Conservation (phyloP, 2,797 vertebrate genomes). For the Gallinago stenura region DNA sequence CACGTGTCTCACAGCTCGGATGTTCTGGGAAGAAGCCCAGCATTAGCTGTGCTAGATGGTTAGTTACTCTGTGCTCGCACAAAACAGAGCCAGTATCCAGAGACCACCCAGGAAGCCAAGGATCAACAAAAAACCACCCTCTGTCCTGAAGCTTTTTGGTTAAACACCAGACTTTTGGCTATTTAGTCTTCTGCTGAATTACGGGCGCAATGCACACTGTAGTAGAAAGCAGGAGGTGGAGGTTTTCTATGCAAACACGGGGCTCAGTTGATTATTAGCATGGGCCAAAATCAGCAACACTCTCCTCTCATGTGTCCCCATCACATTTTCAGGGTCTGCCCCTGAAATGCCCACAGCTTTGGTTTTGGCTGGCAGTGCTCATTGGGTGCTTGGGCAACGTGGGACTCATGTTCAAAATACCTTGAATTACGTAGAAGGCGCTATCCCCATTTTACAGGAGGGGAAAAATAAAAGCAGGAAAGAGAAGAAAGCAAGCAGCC, state of each 20-base stretch:
- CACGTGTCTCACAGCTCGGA: not conserved
- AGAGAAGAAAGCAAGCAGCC: not conserved
- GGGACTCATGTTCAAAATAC: not conserved
- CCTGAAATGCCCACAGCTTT: not conserved
- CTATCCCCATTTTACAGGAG: not conserved
- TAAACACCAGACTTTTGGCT: not conserved
- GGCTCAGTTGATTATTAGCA: not conserved
- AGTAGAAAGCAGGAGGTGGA: slow-evolving; percentile 1
- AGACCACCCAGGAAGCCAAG: not conserved
- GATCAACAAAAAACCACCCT: not conserved
- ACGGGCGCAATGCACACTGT: not conserved
- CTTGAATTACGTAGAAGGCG: slow-evolving; percentile 36
- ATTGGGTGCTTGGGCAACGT: not conserved
- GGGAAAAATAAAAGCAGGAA: not conserved
- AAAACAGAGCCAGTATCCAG: not conserved
- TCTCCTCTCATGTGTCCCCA: accelerated
- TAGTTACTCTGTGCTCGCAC: not conserved
- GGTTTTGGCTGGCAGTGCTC: not conserved
- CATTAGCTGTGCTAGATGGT: not conserved
- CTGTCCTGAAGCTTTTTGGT: not conserved
- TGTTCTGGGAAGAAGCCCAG: not conserved
- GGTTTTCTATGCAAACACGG: not conserved
- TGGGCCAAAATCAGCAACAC: not conserved
- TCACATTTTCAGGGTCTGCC: not conserved
- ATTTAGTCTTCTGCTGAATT: slow-evolving; percentile 53